phyloP scores from a whole-genome alignment of 2,888 invertebrate species.

The Nycteola revayana region DNA sequence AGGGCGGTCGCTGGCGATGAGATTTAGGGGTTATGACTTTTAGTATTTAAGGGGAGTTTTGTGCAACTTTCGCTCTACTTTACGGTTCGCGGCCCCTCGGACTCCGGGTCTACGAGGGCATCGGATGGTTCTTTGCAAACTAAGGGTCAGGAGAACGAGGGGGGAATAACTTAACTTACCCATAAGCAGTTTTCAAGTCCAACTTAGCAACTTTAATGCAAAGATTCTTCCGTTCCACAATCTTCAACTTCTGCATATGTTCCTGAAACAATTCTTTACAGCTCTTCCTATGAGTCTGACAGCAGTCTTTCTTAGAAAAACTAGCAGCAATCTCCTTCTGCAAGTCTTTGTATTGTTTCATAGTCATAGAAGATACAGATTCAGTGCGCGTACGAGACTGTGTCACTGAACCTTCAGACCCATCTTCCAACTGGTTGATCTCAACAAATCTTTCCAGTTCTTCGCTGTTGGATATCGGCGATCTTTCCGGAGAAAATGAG shows the following conservation, averaged over 20 bases:
- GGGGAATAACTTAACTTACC: constrained; percentile 44
- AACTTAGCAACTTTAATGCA: constrained; percentile 53
- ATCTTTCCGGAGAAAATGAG: constrained; percentile 49
- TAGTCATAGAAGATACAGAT: constrained; percentile 46
- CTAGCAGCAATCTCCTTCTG: constrained; percentile 56
- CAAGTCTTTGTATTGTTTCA: constrained; percentile 65
- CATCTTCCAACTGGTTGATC: constrained; percentile 42
- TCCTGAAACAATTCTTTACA: constrained; percentile 57
- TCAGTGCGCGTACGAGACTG: constrained; percentile 33
- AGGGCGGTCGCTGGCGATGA: no score
- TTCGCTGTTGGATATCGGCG: constrained; percentile 49
- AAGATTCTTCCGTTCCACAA: constrained; percentile 45
- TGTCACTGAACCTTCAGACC: constrained; percentile 29
- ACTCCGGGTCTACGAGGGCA: no score
- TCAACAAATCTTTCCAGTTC: constrained; percentile 62
- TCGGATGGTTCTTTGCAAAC: no score
- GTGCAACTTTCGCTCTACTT: no score
- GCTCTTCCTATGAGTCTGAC: constrained; percentile 42
- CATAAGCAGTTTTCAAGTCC: constrained; percentile 53
- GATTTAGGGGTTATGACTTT: no score
- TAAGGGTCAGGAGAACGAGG: no score
- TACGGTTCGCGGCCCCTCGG: no score
- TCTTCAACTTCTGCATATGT: constrained; percentile 44
- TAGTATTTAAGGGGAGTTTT: no score
- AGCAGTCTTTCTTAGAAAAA: constrained; percentile 62